phyloP scores from a whole-genome alignment of 2,888 invertebrate species.

The Pterobdella sp. region DNA sequence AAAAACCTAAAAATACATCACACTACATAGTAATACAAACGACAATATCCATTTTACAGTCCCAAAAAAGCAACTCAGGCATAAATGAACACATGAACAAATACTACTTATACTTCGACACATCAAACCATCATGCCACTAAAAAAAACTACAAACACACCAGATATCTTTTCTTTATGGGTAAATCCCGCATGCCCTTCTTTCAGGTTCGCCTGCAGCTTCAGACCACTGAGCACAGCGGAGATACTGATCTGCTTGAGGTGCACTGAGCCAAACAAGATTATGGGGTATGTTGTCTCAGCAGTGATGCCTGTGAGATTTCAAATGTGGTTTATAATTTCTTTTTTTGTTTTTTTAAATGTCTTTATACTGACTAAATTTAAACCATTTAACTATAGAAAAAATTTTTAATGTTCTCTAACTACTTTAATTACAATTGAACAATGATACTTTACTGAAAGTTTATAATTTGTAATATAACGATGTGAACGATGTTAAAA shows the following conservation, averaged over 20 bases:
- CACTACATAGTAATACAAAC: no score
- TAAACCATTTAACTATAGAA: no score
- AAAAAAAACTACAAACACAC: constrained; percentile 35
- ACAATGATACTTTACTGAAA: no score
- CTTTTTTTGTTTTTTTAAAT: no score
- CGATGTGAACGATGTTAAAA: no score
- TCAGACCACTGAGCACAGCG: constrained; percentile 83
- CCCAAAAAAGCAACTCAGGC: neutral
- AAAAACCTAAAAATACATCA: neutral
- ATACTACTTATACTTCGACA: neutral
- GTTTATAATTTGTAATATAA: no score
- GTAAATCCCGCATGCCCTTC: constrained; percentile 82
- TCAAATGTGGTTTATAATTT: no score
- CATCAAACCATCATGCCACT: neutral
- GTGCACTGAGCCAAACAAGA: constrained; percentile 75
- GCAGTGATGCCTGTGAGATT: constrained; percentile 45
- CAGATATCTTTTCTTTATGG: constrained; percentile 68
- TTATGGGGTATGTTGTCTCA: constrained; percentile 49
- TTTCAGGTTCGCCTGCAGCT: constrained; percentile 85
- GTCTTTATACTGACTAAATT: no score
- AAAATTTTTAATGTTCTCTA: no score
- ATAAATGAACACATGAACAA: neutral
- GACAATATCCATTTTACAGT: constrained; percentile 6
- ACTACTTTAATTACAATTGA: no score
- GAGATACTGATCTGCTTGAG: constrained; percentile 60